Evolutionary conservation across 2,113 vertebrate genomes (phyloP), one percentile per base, ranked within the genome.

Genomic region (Peromyscus leucopus): DNA sequence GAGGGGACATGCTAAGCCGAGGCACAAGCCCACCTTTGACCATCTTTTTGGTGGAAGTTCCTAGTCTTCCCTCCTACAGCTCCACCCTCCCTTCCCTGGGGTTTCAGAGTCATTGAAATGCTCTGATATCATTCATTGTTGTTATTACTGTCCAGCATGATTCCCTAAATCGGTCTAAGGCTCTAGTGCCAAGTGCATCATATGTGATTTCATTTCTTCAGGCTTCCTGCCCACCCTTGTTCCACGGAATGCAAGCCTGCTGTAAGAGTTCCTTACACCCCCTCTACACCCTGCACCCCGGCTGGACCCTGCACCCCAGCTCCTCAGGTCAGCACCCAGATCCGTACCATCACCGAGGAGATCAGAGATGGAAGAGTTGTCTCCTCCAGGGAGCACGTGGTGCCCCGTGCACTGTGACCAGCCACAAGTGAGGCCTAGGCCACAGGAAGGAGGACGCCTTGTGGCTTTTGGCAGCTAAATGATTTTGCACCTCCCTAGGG

Each of bases 311-410:
- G 88, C 0, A 36, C 36, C 28, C 46, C 75, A 0, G 78, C 28
- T 21, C 7, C 98, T 24, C 93, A 97, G 39, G 7, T 96, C 92
- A 94, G 93, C 95, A 90, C 98, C 46, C 96, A 98, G 96, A 95
- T 98, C 28, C 94, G 97, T 19, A 97, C 89, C n/a, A 86, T 97
- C 95, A 98, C 97, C 0, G 98, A 98, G 85, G 98, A 98, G 93
- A 96, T 97, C 86, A 89, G 98, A 90, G 98, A 98, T 2, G 97
- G 98, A 24, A 98, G 96, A 31, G 89, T 98, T 78, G n/a, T 98
- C 39, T 98, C 98, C 48, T 97, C 95, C 95, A 84, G 97, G 75
- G 97, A 98, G 89, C 97, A 97, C 0, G 17, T 98, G 90, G 87
- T 95, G 88, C 85, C 97, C 28, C 71, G 91, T 36, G 83, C 42